Evolutionary conservation across 2,113 vertebrate species (phyloP), one percentile per base, ranked within the genome.

Genomic region (Rhea pennata): DNA sequence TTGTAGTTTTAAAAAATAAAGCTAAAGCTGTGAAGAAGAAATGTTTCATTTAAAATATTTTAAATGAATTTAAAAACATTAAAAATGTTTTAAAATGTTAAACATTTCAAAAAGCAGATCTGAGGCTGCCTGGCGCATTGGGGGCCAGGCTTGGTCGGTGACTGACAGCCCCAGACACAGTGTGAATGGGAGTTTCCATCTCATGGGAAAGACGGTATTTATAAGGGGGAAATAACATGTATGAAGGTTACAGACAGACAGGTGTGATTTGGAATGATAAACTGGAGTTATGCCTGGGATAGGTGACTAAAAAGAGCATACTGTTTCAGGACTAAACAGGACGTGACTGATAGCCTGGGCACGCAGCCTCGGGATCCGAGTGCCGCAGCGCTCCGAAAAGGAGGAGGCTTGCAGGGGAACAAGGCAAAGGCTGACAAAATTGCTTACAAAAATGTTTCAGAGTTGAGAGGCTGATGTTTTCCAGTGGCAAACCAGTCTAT

Each of bases 381-480:
- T n/a, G 48, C 59, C 11, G 5, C 0, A 0, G 69, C 31, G 72
- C 21, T 22, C 53, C 44, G 36, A 15, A 42, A 33, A 36, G 23
- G 36, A 64, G 36, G 59, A 64, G 24, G 16, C 33, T 62, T 46
- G 40, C 31, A 53, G 56, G 48, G 42, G 64, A 84, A 59, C 40
- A 16, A 20, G 31, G 42, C 5, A 46, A 62, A 75, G 66, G 21
- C 16, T 7, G 44, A 46, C 36, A 58, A 46, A 84, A 23, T 8
- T 23, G 22, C 48, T 82, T 0, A 0, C 27, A 17, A 48, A 65
- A 39, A 12, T 31, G 20, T 21, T 64, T 33, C 1, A 4, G 53
- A 50, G 67, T 26, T 0, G 20, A 83, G 64, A 50, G 53, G 24
- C 64, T 84, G 83, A 14, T 1, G 2, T 42, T 67, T 83, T 19